Evolutionary conservation across 1,140 invertebrate genomes (phyloP).

Genomic region (Platyscapa corneri): DNA sequence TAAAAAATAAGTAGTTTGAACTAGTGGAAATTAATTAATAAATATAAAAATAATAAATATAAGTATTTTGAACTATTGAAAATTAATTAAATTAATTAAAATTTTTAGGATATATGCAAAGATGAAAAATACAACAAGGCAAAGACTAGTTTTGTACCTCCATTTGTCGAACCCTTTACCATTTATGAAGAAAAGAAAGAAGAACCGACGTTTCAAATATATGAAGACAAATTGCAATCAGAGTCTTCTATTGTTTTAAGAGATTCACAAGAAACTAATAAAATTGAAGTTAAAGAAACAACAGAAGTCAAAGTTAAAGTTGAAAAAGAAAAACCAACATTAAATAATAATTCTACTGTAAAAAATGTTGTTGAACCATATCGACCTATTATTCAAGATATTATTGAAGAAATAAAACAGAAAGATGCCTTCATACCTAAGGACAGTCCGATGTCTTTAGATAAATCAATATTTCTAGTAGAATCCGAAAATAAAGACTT

Average conservation of each 20-base stretch:
- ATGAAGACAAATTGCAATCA: conserved; percentile 79
- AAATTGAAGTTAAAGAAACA: conserved; percentile 72
- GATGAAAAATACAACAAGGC: conserved; percentile 72
- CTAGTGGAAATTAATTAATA: too few species aligned
- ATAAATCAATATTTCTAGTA: conserved; percentile 67
- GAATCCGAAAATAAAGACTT: conserved; percentile 62
- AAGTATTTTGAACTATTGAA: background rate
- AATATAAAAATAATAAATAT: background rate
- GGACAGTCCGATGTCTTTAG: conserved; percentile 72
- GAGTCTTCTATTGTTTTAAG: conserved; percentile 69
- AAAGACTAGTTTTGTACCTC: conserved; percentile 56
- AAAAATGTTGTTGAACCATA: conserved; percentile 58
- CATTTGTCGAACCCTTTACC: conserved; percentile 75
- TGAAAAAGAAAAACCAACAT: conserved; percentile 68
- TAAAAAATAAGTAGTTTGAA: too few species aligned
- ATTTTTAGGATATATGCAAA: conserved; percentile 64
- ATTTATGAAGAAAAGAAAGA: conserved; percentile 69
- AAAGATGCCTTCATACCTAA: conserved; percentile 50
- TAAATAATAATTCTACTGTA: conserved; percentile 68
- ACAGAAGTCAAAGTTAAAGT: conserved; percentile 55
- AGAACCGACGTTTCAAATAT: conserved; percentile 78
- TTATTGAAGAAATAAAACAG: conserved; percentile 53
- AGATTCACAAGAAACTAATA: conserved; percentile 65
- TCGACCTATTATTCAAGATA: conserved; percentile 59
- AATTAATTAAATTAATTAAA: background rate